These are phyloP conservation scores for Mayetiola destructor DNA, from an alignment of 2,888 invertebrate species.

Conservation along the genomic window DNA sequence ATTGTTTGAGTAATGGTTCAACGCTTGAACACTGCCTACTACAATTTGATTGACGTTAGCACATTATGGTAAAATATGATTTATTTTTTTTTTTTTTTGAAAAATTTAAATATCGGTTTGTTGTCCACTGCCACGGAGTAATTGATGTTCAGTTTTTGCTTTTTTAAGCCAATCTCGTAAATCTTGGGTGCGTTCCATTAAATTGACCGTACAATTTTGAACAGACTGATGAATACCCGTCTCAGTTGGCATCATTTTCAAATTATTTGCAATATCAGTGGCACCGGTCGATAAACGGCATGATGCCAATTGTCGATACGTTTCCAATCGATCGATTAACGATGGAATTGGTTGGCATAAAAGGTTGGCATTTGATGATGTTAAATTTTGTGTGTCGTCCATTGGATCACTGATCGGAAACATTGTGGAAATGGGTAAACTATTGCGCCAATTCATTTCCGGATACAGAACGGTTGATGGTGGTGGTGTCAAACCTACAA, in stretches of 20 bases:
- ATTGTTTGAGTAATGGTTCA: no score
- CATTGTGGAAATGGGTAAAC: conserved; percentile 22
- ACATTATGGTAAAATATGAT: no score
- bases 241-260: background rate
- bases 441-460: conserved; percentile 40
- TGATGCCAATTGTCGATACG: conserved; percentile 40
- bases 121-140: conserved; percentile 18
- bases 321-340: conserved; percentile 40
- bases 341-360: conserved; percentile 33
- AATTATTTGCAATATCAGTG: conserved; percentile 21
- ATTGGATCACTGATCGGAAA: background rate
- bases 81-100: no score
- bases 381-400: conserved; percentile 14
- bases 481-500: conserved; percentile 26
- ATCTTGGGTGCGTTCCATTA: conserved; percentile 50
- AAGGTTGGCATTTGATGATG: conserved; percentile 22
- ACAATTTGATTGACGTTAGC: no score
- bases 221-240: background rate
- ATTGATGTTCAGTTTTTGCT: conserved; percentile 34
- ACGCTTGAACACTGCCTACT: no score
- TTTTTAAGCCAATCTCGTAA: conserved; percentile 52
- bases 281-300: conserved; percentile 34
- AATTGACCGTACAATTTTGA: conserved; percentile 36
- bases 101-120: conserved; percentile 14
- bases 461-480: conserved; percentile 39